Conservation (phyloP, 1,140 invertebrate genomes). For the Physella acuta region DNA sequence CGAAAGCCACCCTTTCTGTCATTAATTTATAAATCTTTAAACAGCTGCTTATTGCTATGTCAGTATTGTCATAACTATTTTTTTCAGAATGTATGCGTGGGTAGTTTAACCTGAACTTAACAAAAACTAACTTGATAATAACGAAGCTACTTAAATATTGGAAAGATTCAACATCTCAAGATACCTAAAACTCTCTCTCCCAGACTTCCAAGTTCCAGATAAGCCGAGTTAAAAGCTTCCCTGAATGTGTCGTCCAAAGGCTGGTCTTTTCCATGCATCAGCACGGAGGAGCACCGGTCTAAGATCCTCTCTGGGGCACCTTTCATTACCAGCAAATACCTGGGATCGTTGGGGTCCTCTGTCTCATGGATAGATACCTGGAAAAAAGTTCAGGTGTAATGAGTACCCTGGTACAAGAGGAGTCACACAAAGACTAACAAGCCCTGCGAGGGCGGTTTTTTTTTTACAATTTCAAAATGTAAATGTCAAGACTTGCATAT, state of each 20-base stretch:
- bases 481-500: no score
- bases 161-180: slow-evolving; percentile 19
- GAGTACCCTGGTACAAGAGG: no score
- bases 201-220: slow-evolving; percentile 94
- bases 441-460: no score
- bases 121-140: neutral
- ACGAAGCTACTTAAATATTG: neutral
- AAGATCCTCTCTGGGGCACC: slow-evolving; percentile 98
- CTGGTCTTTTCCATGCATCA: slow-evolving; percentile 94
- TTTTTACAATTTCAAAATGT: no score
- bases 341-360: slow-evolving; percentile 85
- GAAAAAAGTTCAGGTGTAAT: no score
- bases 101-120: neutral
- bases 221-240: slow-evolving; percentile 96
- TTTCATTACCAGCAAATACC: slow-evolving; percentile 98
- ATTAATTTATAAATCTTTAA: no score
- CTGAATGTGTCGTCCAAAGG: slow-evolving; percentile 96
- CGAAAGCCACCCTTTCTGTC: no score
- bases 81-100: no score
- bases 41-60: no score
- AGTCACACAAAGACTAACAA: no score
- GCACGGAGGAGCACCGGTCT: slow-evolving; percentile 92
- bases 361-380: slow-evolving; percentile 93
- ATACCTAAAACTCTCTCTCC: slow-evolving; percentile 92
- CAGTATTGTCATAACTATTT: no score